Evolutionary conservation across 2,888 invertebrate genomes (phyloP).

Genomic region (Rutpela maculata): DNA sequence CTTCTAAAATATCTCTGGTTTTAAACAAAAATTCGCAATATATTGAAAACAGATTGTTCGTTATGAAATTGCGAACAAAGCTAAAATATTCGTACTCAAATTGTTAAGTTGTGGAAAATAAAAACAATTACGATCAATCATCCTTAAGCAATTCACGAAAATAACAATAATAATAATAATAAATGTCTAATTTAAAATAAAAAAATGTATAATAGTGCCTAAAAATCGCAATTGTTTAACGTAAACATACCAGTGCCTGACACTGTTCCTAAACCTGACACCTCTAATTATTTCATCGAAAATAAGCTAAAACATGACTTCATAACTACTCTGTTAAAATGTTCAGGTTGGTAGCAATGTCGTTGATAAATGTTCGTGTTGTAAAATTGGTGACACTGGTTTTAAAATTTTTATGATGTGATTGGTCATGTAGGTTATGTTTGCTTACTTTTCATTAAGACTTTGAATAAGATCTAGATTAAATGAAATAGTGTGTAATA

Average conservation of each 20-base stretch:
- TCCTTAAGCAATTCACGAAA: too few relatives aligned
- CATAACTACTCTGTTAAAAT: not conserved
- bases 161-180: too few relatives aligned
- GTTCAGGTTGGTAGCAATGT: not conserved
- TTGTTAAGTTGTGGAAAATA: too few relatives aligned
- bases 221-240: too few relatives aligned
- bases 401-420: not conserved
- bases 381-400: not conserved
- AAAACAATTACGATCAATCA: too few relatives aligned
- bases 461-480: not conserved
- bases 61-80: too few relatives aligned
- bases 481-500: not conserved
- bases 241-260: conserved; percentile 5
- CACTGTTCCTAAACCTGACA: not conserved
- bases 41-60: too few relatives aligned
- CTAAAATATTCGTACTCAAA: too few relatives aligned
- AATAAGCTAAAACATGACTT: not conserved
- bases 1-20: too few relatives aligned
- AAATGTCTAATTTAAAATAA: too few relatives aligned
- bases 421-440: not conserved
- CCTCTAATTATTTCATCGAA: not conserved
- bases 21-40: too few relatives aligned
- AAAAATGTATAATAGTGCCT: too few relatives aligned
- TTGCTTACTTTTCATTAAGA: not conserved
- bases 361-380: not conserved